Evolutionary conservation across 1,140 invertebrate species (phyloP).

Genomic region (Physella acuta): DNA sequence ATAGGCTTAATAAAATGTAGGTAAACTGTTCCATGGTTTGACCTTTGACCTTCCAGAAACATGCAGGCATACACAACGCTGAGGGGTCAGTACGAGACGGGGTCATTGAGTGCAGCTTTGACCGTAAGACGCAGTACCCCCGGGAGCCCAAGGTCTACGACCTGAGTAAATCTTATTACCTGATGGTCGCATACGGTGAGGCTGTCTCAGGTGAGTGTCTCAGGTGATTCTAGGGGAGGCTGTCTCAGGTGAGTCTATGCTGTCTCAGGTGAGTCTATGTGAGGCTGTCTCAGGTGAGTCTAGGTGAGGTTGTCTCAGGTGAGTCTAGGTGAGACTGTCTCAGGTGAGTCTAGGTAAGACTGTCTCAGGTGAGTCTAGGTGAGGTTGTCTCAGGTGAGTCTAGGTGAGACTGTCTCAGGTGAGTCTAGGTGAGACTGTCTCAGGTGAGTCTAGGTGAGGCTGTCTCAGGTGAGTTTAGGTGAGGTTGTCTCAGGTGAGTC

Average conservation of each 20-base stretch:
- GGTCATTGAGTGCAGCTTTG: constrained; percentile 10
- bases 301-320: not conserved
- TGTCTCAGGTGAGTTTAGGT: too few species aligned
- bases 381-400: too few species aligned
- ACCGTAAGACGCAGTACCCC: constrained; percentile 2
- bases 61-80: constrained; percentile 1
- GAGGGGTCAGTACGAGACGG: constrained; percentile 16
- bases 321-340: not conserved
- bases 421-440: too few species aligned
- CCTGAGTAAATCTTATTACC: not conserved
- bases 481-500: too few species aligned
- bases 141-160: constrained; percentile 11
- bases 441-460: too few species aligned
- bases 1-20: not conserved
- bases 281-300: not conserved
- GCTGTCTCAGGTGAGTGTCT: constrained; percentile 18
- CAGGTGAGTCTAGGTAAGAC: too few species aligned
- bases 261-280: not conserved
- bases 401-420: too few species aligned
- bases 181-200: constrained; percentile 16
- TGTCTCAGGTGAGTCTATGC: not conserved
- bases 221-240: not conserved
- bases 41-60: constrained; percentile 7
- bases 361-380: too few species aligned
- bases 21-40: not conserved